Conservation (phyloP, 2,888 invertebrate genomes). For the Galeruca laticollis region DNA sequence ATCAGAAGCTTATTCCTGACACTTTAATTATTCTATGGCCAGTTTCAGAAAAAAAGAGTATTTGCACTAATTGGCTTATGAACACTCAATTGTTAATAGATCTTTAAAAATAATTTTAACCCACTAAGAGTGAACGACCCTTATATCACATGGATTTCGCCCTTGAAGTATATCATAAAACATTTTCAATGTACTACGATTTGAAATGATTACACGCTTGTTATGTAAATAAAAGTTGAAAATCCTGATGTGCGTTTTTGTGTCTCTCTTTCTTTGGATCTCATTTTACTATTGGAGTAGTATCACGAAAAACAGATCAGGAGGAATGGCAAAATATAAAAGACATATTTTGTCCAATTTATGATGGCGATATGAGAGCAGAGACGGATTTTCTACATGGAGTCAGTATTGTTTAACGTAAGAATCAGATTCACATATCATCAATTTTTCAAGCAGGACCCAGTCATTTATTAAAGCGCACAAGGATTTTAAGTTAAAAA, state of each 20-base stretch:
- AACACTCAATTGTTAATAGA: not conserved
- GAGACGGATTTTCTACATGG: not conserved
- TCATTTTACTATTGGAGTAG: slow-evolving; percentile 13
- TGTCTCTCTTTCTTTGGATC: slow-evolving; percentile 15
- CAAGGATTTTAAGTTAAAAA: too few relatives aligned
- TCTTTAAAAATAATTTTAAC: not conserved
- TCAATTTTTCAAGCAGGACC: too few relatives aligned
- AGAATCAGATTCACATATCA: too few relatives aligned
- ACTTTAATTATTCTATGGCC: not conserved
- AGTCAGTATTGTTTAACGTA: not conserved
- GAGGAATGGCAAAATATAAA: slow-evolving; percentile 1
- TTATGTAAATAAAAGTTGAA: slow-evolving; percentile 20
- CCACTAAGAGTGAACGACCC: slow-evolving; percentile 7
- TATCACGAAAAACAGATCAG: slow-evolving; percentile 15
- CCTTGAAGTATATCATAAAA: slow-evolving; percentile 26
- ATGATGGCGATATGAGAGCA: not conserved
- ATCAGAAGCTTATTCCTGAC: not conserved
- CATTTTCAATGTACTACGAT: slow-evolving; percentile 25
- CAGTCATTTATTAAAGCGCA: too few relatives aligned
- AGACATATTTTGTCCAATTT: slow-evolving; percentile 2
- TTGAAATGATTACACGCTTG: slow-evolving; percentile 19
- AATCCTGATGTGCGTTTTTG: slow-evolving; percentile 15
- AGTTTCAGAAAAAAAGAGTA: not conserved
- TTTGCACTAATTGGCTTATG: not conserved
- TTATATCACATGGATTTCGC: not conserved